Base-by-base conservation (phyloP, 92 coral and sea anemone species). In the Porites evermanni region DNA sequence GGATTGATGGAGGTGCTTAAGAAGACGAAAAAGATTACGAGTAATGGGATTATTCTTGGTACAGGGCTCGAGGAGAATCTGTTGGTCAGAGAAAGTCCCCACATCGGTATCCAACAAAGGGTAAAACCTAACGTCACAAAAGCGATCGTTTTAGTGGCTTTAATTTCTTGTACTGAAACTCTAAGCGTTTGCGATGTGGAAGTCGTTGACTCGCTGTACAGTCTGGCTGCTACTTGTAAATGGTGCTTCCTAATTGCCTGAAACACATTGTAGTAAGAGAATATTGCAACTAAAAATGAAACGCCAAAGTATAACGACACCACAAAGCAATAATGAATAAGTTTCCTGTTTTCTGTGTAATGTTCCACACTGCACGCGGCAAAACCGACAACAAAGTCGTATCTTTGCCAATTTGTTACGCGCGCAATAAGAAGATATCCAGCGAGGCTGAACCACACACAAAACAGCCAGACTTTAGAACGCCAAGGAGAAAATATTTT, bases 401-500 rank as follows among this genome's bases (percentile, higher is more conserved):
- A 84, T 6, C 61, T 65, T 16, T 71, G 69, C 83, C 85, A 68
- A 19, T 67, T 53, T 19, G 82, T 59, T 24, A 79, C 64, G 11
- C 89, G 66, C 5, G 85, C 80, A 23, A 89, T 11, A 2, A 78
- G 65, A 54, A 79, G 54, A 59, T 89, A 89, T 0, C 21, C 14
- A 1, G 85, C 85, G 18, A 89, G 93, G 58, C 32, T 77, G 3
- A 59, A 79, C 59, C 92, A 89, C 2, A 89, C 73, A 44, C 50
- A 9, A 50, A 51, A 47, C 21, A 89, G 19, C 63, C 50, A 89
- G 17, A 79, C 70, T 76, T n/a, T 94, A 72, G 52, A 88, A 72
- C 13, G 75, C 71, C 88, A 82, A 59, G 19, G 93, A 21, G 83
- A 87, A 92, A 89, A 89, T 2, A 91, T 64, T 19, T 66, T 80